These are phyloP conservation scores for Sipha maydis DNA, from an alignment of 2,888 invertebrate genomes.

Conservation along the genomic window DNA sequence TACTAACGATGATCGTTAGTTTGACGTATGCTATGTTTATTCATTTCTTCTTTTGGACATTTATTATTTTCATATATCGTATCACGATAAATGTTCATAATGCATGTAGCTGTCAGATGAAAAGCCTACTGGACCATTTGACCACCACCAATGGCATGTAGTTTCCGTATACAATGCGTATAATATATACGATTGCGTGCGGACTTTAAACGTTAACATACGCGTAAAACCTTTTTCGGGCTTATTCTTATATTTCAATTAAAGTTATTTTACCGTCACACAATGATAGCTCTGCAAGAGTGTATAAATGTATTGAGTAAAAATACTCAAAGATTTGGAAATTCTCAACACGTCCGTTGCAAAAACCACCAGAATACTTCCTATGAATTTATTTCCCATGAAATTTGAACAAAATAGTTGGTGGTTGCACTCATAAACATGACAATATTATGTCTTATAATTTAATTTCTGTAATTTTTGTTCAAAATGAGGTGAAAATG, in stretches of 20 bases:
- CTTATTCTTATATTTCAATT: conserved; percentile 6
- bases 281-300: not conserved
- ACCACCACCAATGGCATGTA: not conserved
- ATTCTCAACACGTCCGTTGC: conserved; percentile 25
- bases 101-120: not conserved
- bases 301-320: not conserved
- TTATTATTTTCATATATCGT: not conserved
- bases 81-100: not conserved
- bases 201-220: not conserved
- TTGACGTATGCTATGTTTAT: too few species aligned
- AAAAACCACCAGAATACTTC: not conserved
- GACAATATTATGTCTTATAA: too few species aligned
- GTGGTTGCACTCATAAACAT: not conserved
- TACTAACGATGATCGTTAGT: too few species aligned
- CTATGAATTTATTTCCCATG: not conserved
- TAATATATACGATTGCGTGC: not conserved
- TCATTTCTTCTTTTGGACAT: not conserved
- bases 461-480: too few species aligned
- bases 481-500: too few species aligned
- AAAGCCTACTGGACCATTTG: not conserved
- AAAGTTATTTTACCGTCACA: not conserved
- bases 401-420: not conserved
- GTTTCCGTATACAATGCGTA: not conserved
- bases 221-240: not conserved
- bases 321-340: not conserved